Evolutionary conservation across 2,113 vertebrate species (phyloP).

Genomic region (human): GRCh38 chr4:80605001-80605500

Average conservation of each 20-base stretch:
- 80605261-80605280: constrained; percentile 32
- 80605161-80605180: constrained; percentile 12
- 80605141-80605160: constrained; percentile 2
- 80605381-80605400: constrained; percentile 59
- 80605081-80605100: neutral
- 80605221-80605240: neutral
- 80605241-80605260: constrained; percentile 4
- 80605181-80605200: constrained; percentile 35
- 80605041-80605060: neutral
- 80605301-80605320: constrained; percentile 63
- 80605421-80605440: constrained; percentile 48
- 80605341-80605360: constrained; percentile 55
- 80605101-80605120: neutral
- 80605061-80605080: constrained; percentile 16
- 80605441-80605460: constrained; percentile 23
- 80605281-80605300: neutral
- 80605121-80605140: neutral
- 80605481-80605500: constrained; percentile 50
- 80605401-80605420: constrained; percentile 58
- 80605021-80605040: constrained; percentile 2
- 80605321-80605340: constrained; percentile 1
- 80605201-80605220: neutral
- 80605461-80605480: constrained; percentile 42
- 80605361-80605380: constrained; percentile 67
- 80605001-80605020: constrained; percentile 22